These are phyloP conservation scores for Plectropomus leopardus DNA, from an alignment of 2,113 vertebrate genomes.

Conservation along the genomic window DNA sequence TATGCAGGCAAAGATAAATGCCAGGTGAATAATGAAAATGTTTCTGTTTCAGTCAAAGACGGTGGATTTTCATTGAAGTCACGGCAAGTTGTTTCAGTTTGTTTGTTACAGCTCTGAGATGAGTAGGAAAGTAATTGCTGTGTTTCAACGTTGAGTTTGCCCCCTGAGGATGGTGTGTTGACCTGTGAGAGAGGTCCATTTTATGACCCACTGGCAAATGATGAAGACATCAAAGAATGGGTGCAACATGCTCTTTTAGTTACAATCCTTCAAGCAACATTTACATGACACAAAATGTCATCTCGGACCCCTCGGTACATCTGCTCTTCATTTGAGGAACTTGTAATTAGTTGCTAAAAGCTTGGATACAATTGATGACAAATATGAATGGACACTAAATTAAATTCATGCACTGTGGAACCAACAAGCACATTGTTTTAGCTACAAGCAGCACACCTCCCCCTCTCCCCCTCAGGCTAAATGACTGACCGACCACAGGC, in stretches of 20 bases:
- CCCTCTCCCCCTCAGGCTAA: slow-evolving; percentile 32
- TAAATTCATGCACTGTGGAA: slow-evolving; percentile 6
- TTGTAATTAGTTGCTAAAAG: neutral
- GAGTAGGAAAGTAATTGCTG: neutral
- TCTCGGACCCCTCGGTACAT: neutral
- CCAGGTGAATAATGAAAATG: neutral
- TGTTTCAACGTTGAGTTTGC: slow-evolving; percentile 2
- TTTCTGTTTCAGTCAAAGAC: neutral
- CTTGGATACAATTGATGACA: neutral
- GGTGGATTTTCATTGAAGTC: no score
- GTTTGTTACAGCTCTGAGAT: neutral
- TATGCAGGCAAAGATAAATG: neutral
- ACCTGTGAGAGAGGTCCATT: no score
- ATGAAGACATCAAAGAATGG: neutral
- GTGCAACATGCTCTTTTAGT: neutral
- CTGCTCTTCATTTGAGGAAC: neutral
- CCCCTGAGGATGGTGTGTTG: neutral
- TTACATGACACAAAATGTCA: neutral
- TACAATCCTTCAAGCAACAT: neutral
- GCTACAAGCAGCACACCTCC: slow-evolving; percentile 10
- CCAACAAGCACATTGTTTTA: slow-evolving; percentile 25
- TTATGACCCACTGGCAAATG: neutral
- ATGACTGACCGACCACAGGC: slow-evolving; percentile 50
- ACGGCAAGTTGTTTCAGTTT: neutral
- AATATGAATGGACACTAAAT: neutral